Percentiles rank a stretch among this genome's conserved stretches.
Conservation (phyloP, 2,113 vertebrate genomes). For the Orcinus orca region DNA sequence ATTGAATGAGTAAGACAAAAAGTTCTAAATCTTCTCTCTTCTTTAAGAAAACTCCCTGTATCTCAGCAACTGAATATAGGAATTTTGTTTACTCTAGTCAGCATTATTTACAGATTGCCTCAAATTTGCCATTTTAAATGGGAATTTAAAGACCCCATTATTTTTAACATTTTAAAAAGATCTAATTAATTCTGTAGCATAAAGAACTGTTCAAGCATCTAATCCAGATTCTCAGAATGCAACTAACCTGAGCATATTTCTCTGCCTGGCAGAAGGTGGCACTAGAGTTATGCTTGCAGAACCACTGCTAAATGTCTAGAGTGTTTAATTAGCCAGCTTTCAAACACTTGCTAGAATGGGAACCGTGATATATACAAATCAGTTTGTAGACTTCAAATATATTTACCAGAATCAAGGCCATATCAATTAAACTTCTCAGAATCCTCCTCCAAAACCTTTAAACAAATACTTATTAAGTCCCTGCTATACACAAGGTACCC, state of each 20-base stretch:
- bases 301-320: not conserved
- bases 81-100: not conserved
- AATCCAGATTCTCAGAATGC: not conserved
- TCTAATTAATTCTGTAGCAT: not conserved
- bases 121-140: not conserved
- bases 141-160: not conserved
- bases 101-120: not conserved
- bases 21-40: not conserved
- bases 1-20: constrained; percentile 1
- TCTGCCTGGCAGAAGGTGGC: constrained; percentile 71
- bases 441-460: not conserved
- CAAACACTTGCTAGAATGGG: not conserved
- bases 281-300: constrained; percentile 54
- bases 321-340: constrained; percentile 1
- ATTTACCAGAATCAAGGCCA: not conserved
- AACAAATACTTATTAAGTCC: not conserved
- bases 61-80: not conserved
- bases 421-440: not conserved
- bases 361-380: not conserved
- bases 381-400: not conserved
- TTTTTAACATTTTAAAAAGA: constrained; percentile 5
- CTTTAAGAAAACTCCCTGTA: not conserved
- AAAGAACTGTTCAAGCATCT: not conserved
- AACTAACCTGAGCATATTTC: not conserved
- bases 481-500: not conserved